Percentiles rank a stretch among this genome's conserved stretches.
Conservation (phyloP, 2,888 invertebrate species). For the Laspeyria flexula region DNA sequence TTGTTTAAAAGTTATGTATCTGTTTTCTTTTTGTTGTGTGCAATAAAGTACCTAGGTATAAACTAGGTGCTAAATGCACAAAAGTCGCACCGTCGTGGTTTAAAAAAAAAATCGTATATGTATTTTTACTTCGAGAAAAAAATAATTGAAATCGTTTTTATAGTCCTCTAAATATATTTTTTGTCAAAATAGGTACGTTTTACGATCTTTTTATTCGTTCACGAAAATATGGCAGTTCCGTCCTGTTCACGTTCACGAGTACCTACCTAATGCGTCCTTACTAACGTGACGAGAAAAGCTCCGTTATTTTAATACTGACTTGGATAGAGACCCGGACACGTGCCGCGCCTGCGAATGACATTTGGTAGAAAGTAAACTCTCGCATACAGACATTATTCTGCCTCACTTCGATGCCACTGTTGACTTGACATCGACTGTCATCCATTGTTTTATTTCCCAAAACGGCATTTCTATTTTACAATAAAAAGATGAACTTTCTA, state of each 20-base stretch:
- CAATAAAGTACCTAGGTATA: too few species aligned
- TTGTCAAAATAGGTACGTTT: too few species aligned
- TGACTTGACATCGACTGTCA: slow-evolving; percentile 50
- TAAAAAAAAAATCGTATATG: too few species aligned
- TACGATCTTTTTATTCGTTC: too few species aligned
- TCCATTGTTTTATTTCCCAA: slow-evolving; percentile 55
- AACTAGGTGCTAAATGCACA: too few species aligned
- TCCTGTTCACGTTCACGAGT: slow-evolving; percentile 37
- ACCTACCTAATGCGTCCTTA: slow-evolving; percentile 23
- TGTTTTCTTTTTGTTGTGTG: too few species aligned
- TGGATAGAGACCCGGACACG: slow-evolving; percentile 60
- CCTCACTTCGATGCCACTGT: slow-evolving; percentile 31
- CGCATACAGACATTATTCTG: slow-evolving; percentile 46
- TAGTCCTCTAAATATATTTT: too few species aligned
- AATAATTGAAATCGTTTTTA: too few species aligned
- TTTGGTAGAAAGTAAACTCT: slow-evolving; percentile 77
- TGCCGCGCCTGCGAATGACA: slow-evolving; percentile 74
- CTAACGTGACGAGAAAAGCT: slow-evolving; percentile 56
- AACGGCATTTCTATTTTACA: slow-evolving; percentile 41
- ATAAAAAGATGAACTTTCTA: slow-evolving; percentile 42
- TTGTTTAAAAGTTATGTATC: too few species aligned
- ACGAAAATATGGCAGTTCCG: slow-evolving; percentile 36
- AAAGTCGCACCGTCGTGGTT: too few species aligned
- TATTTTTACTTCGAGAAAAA: too few species aligned
- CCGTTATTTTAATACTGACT: slow-evolving; percentile 64